These are phyloP conservation scores for Acronicta psi DNA, from an alignment of 2,888 invertebrate species.

Conservation along the genomic window DNA sequence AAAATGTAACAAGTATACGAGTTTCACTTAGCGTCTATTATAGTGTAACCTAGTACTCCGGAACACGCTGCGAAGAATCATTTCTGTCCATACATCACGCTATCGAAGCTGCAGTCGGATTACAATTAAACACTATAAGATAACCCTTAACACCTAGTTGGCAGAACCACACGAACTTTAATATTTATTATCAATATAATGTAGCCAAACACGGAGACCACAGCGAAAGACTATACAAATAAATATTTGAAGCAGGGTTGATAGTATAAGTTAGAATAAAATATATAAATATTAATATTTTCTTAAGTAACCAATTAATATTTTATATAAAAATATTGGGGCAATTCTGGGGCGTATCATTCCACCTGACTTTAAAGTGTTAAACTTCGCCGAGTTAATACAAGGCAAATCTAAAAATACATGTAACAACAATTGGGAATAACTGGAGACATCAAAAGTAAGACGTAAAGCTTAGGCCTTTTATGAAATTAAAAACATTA, in stretches of 20 bases:
- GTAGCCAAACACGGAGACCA: constrained; percentile 60
- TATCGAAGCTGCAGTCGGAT: constrained; percentile 75
- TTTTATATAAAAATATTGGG: constrained; percentile 61
- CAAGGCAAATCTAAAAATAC: constrained; percentile 55
- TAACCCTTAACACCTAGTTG: constrained; percentile 69
- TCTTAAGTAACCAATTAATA: constrained; percentile 53
- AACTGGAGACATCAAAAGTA: constrained; percentile 38
- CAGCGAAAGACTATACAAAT: constrained; percentile 57
- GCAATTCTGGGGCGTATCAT: constrained; percentile 59
- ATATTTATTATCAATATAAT: constrained; percentile 49
- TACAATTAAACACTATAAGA: constrained; percentile 62
- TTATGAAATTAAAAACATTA: constrained; percentile 42
- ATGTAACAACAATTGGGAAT: constrained; percentile 27
- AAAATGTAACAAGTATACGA: constrained; percentile 58
- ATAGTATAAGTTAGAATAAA: constrained; percentile 47
- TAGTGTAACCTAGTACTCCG: constrained; percentile 36
- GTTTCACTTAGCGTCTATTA: constrained; percentile 53
- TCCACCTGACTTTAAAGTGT: constrained; percentile 33
- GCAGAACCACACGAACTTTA: constrained; percentile 66
- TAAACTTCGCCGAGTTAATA: constrained; percentile 36
- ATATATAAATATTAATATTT: constrained; percentile 45
- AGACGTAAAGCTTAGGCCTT: constrained; percentile 55
- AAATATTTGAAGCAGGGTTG: constrained; percentile 47
- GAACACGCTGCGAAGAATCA: constrained; percentile 28
- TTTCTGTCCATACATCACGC: constrained; percentile 35